Conservation (phyloP, 2,113 vertebrate species). For the Fregata magnificens region DNA sequence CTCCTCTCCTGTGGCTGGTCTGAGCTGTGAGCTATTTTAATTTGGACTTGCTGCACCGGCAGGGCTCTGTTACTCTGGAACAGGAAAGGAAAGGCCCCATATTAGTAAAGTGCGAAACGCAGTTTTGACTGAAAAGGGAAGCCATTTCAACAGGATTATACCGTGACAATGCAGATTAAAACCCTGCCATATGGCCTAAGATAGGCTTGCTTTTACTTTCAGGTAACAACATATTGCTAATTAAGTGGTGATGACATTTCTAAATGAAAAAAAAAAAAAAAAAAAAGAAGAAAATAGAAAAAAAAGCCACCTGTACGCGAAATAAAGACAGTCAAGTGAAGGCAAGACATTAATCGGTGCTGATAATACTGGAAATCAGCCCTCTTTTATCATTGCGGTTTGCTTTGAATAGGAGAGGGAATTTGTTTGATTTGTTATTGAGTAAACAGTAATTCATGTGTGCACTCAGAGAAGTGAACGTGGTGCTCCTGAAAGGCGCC, state of each 20-base stretch:
- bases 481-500: not conserved
- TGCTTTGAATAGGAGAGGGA: conserved; percentile 26
- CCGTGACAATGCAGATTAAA: conserved; percentile 74
- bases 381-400: conserved; percentile 12
- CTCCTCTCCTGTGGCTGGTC: conserved; percentile 26
- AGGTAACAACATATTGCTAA: conserved; percentile 72
- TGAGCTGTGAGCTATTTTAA: conserved; percentile 59
- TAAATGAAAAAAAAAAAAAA: conserved; percentile 16
- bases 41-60: conserved; percentile 50
- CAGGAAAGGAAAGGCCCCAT: conserved; percentile 63
- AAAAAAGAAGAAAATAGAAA: not conserved
- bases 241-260: conserved; percentile 74
- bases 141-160: conserved; percentile 74
- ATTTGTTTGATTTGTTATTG: conserved; percentile 62
- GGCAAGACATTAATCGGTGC: not conserved
- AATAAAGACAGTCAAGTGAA: conserved; percentile 57
- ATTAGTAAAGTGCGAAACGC: conserved; percentile 80
- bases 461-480: not conserved
- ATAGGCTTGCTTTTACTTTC: conserved; percentile 63
- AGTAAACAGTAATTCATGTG: conserved; percentile 15
- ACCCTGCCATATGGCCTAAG: conserved; percentile 70
- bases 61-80: conserved; percentile 63
- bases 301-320: conserved; percentile 67
- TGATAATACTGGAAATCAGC: conserved; percentile 18
- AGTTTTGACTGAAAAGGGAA: conserved; percentile 78